A percentile compares a stretch with the other conserved stretches of the same genome.
These are phyloP conservation scores for Serripes groenlandicus DNA, from an alignment of 2,888 invertebrate genomes.

Conservation along the genomic window DNA sequence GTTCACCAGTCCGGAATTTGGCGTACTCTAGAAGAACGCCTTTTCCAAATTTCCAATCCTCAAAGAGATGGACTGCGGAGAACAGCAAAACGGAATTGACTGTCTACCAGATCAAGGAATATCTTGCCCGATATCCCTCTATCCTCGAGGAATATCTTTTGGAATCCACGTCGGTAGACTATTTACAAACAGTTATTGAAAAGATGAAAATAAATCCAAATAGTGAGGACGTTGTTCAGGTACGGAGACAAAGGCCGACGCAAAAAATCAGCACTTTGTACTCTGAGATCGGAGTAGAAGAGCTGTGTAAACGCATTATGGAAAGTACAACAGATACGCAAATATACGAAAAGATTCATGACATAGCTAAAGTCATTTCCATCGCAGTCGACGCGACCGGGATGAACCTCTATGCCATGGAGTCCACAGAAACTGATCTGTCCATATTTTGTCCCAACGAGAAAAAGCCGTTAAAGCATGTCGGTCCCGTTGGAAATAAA, in stretches of 20 bases:
- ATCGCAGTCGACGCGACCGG: constrained; percentile 59
- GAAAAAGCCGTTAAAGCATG: constrained; percentile 33
- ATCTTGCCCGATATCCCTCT: constrained; percentile 61
- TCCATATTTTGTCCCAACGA: constrained; percentile 50
- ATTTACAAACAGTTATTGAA: constrained; percentile 56
- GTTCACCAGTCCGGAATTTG: constrained; percentile 43
- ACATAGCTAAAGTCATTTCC: constrained; percentile 53
- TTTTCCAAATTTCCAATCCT: constrained; percentile 43
- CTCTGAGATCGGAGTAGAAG: constrained; percentile 44
- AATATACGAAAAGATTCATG: constrained; percentile 55
- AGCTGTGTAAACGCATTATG: constrained; percentile 49
- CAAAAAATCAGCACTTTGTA: constrained; percentile 33
- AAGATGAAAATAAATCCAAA: not conserved
- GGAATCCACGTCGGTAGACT: constrained; percentile 57
- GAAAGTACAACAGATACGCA: constrained; percentile 47
- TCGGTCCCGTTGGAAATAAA: constrained; percentile 67
- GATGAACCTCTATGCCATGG: constrained; percentile 66
- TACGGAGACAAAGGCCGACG: not conserved
- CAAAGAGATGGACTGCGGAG: constrained; percentile 42
- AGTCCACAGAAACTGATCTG: constrained; percentile 62
- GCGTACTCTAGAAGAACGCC: constrained; percentile 19
- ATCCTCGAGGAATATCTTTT: constrained; percentile 67
- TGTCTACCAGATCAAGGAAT: constrained; percentile 59
- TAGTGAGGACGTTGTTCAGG: not conserved
- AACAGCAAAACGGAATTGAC: constrained; percentile 30